phyloP scores from a whole-genome alignment of 2,888 invertebrate species.

The Meteorus cinctellus region DNA sequence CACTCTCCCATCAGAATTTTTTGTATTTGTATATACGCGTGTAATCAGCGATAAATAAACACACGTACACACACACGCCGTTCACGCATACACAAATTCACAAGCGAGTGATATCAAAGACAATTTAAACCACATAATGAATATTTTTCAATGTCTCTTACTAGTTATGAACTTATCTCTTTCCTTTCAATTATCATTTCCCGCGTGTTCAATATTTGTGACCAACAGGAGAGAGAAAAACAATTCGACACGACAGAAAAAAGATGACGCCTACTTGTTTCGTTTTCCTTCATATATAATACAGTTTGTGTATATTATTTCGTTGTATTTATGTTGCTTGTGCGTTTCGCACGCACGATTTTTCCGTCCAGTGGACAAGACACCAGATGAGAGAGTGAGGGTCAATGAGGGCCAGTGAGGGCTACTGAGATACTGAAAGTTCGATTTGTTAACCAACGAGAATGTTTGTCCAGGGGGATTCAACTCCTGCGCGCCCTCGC shows the following conservation, averaged over 20 bases:
- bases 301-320: neutral
- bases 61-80: neutral
- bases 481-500: constrained; percentile 44
- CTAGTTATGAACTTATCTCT: neutral
- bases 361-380: neutral
- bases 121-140: neutral
- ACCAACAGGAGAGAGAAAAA: neutral
- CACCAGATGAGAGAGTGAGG: constrained; percentile 1
- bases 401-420: neutral
- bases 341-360: constrained; percentile 19
- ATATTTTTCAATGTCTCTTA: neutral
- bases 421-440: constrained; percentile 1
- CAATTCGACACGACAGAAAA: neutral
- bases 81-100: neutral
- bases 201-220: neutral
- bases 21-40: neutral
- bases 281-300: neutral
- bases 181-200: neutral
- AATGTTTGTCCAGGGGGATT: constrained; percentile 32
- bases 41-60: neutral
- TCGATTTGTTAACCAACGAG: constrained; percentile 35
- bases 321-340: neutral
- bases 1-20: constrained; percentile 7
- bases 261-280: neutral
- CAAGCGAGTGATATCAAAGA: neutral